phyloP scores from a whole-genome alignment of 2,888 invertebrate genomes.

The Mylabris sibirica region DNA sequence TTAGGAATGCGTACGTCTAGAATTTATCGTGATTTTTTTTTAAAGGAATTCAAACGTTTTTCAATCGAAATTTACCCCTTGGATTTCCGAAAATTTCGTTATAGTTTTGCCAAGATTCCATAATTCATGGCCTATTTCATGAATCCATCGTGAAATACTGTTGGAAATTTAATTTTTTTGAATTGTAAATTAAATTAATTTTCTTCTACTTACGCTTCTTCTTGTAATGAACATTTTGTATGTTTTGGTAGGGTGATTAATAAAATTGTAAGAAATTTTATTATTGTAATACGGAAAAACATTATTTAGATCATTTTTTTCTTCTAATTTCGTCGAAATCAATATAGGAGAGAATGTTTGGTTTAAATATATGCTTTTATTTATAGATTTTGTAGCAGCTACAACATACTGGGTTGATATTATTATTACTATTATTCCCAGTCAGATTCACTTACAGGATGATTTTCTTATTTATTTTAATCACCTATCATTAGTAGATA shows the following conservation, averaged over 20 bases:
- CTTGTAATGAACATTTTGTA: slow-evolving; percentile 39
- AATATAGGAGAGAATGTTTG: not conserved
- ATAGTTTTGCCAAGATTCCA: slow-evolving; percentile 80
- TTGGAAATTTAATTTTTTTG: slow-evolving; percentile 41
- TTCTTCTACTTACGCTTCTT: slow-evolving; percentile 46
- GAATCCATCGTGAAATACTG: slow-evolving; percentile 84
- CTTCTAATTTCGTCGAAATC: not conserved
- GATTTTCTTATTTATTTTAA: not conserved
- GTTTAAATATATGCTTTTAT: slow-evolving; percentile 29
- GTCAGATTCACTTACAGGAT: not conserved
- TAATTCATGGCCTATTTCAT: slow-evolving; percentile 78
- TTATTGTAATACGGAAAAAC: slow-evolving; percentile 18
- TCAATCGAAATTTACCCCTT: slow-evolving; percentile 65
- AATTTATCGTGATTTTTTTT: slow-evolving; percentile 26
- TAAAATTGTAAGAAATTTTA: slow-evolving; percentile 11
- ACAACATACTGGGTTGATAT: slow-evolving; percentile 7
- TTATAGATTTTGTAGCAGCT: slow-evolving; percentile 23
- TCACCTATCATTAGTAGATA: no score
- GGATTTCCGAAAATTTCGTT: slow-evolving; percentile 79
- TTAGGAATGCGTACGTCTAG: slow-evolving; percentile 80
- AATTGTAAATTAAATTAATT: not conserved
- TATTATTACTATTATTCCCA: not conserved
- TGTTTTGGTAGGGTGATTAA: slow-evolving; percentile 15
- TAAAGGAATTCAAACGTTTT: not conserved
- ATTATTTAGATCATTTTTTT: slow-evolving; percentile 18